These are phyloP conservation scores for Smithornis capensis DNA, from an alignment of 2,113 vertebrate genomes.

Conservation along the genomic window DNA sequence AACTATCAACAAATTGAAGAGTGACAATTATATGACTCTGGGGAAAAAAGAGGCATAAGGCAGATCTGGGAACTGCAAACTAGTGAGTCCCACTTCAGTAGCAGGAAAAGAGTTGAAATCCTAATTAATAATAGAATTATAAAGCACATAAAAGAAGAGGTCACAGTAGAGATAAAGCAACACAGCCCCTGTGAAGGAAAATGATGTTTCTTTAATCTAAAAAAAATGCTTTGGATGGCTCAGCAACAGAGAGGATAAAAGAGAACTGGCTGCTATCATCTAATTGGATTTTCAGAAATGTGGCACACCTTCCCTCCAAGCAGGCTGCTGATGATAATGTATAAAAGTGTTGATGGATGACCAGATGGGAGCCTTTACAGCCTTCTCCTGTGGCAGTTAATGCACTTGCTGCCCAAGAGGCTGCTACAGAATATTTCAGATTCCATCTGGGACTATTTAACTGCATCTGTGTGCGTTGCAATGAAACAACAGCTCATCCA, in stretches of 20 bases:
- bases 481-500: constrained; percentile 49
- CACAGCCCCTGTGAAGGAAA: constrained; percentile 43
- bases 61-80: constrained; percentile 35
- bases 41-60: not conserved
- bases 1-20: constrained; percentile 32
- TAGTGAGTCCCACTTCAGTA: constrained; percentile 13
- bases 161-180: constrained; percentile 58
- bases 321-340: constrained; percentile 65
- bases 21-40: not conserved
- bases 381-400: constrained; percentile 63
- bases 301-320: constrained; percentile 68
- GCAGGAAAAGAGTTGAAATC: constrained; percentile 50
- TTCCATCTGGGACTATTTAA: constrained; percentile 67
- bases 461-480: constrained; percentile 56
- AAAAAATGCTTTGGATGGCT: constrained; percentile 58
- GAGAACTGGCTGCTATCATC: constrained; percentile 66
- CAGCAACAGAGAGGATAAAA: constrained; percentile 61
- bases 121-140: constrained; percentile 67
- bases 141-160: constrained; percentile 60
- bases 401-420: constrained; percentile 64
- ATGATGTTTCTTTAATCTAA: constrained; percentile 67
- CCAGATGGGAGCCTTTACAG: constrained; percentile 68
- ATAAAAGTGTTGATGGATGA: constrained; percentile 68
- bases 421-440: constrained; percentile 64
- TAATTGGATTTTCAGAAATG: constrained; percentile 69